phyloP scores from a whole-genome alignment of 2,888 invertebrate genomes.

The Rhingia rostrata region DNA sequence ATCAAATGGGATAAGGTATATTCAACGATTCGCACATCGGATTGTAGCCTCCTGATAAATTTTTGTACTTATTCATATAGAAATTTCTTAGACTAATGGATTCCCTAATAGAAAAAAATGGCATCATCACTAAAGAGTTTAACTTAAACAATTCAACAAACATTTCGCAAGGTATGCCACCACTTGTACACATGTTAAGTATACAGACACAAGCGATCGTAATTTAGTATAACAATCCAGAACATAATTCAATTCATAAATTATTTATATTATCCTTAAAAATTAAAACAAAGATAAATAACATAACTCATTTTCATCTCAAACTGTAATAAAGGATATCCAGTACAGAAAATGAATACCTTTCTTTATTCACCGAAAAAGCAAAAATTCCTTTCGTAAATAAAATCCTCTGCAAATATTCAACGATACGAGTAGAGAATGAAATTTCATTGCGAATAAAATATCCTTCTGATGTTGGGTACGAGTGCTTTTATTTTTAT shows the following conservation, averaged over 20 bases:
- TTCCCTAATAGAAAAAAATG: too few relatives aligned
- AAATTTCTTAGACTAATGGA: too few relatives aligned
- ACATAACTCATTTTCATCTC: constrained; percentile 34
- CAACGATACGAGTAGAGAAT: constrained; percentile 12
- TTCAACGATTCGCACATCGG: too few relatives aligned
- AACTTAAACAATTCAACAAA: too few relatives aligned
- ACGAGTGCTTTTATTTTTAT: constrained; percentile 16
- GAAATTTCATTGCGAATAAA: constrained; percentile 47
- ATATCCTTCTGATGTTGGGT: constrained; percentile 31
- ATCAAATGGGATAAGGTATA: too few relatives aligned
- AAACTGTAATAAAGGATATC: constrained; percentile 33
- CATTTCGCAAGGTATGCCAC: too few relatives aligned
- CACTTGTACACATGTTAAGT: background rate
- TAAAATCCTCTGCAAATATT: constrained; percentile 20
- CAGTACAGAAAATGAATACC: constrained; percentile 43
- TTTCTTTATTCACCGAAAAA: constrained; percentile 3
- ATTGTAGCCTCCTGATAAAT: too few relatives aligned
- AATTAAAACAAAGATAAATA: constrained; percentile 30
- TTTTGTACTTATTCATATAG: too few relatives aligned
- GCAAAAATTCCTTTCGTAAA: constrained; percentile 4
- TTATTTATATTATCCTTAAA: constrained; percentile 36
- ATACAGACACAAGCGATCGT: background rate
- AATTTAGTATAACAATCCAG: background rate
- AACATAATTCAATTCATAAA: constrained; percentile 15
- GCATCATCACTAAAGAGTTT: too few relatives aligned